Evolutionary conservation across 2,113 vertebrate species (phyloP), one percentile per base, ranked within the genome.

Genomic region (Orthonyx spaldingii): DNA sequence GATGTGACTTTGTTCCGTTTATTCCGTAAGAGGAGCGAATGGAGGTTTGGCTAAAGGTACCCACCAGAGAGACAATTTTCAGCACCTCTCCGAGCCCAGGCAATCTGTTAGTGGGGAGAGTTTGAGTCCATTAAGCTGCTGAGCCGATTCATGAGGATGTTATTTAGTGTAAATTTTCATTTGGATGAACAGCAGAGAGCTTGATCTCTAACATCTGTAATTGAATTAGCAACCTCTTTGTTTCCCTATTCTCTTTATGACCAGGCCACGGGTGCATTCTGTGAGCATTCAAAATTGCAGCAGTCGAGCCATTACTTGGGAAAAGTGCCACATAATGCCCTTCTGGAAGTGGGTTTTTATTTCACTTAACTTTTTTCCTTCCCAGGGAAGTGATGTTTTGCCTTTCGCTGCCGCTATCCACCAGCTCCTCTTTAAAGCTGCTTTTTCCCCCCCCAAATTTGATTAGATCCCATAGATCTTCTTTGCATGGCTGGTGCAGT

Each of bases 81-180:
- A 80, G n/a, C 68, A 78, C 56, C 86, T 87, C 46, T n/a, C 9
- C 3, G 18, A 80, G 59, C 69, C 50, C 21, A 50, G 63, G 55
- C 92, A 96, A 77, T 79, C 85, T 93, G 90, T 49, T 83, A 44
- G 79, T 37, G 75, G 28, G 6, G 81, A 87, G 82, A 93, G 82
- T 24, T 70, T 74, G 14, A 81, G 75, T 70, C 85, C 93, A 93
- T 93, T 86, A 94, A 88, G 70, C 27, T 47, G 63, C 95, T 60
- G 85, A 95, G 92, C 30, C 95, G 91, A 78, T 84, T 96, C 82
- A n/a, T 3, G 84, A 49, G 66, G 50, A 96, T 28, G 90, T 96
- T 94, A 88, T 94, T 96, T 92, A 75, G 92, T 75, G 85, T 88
- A 84, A 93, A 96, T 94, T 93, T 92, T 93, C 92, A 84, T 94